phyloP scores from a whole-genome alignment of 2,797 vertebrate species.

The Falco rusticolus region DNA sequence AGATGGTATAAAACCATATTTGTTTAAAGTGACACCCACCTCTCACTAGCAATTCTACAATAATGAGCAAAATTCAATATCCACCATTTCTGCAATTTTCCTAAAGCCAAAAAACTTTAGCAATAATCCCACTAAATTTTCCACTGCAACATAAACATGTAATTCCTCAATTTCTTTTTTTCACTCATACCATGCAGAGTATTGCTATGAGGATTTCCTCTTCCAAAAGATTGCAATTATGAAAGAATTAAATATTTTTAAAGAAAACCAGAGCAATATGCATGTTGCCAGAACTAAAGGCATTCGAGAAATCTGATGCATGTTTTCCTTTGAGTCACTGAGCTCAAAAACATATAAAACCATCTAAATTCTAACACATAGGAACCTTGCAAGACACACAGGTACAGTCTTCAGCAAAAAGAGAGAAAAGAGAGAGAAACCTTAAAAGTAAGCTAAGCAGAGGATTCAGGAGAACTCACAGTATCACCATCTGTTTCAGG shows the following conservation, averaged over 20 bases:
- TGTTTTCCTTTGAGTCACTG: background rate
- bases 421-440: background rate
- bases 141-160: background rate
- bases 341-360: background rate
- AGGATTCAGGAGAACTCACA: constrained; percentile 84
- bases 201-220: background rate
- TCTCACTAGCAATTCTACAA: background rate
- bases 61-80: background rate
- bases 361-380: background rate
- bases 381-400: background rate
- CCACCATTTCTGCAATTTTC: background rate
- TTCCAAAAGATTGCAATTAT: background rate
- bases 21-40: background rate
- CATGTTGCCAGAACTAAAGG: background rate
- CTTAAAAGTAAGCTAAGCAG: background rate
- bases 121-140: background rate
- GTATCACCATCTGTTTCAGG: constrained; percentile 96
- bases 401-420: background rate
- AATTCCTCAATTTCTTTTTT: background rate
- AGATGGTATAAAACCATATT: background rate
- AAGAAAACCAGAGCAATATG: background rate
- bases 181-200: background rate
- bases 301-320: background rate
- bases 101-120: background rate
- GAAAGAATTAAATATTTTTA: background rate